Conservation (phyloP, 30 jellyfish, hydroid and myxozoan genomes). For the Hydractinia echinata region DNA sequence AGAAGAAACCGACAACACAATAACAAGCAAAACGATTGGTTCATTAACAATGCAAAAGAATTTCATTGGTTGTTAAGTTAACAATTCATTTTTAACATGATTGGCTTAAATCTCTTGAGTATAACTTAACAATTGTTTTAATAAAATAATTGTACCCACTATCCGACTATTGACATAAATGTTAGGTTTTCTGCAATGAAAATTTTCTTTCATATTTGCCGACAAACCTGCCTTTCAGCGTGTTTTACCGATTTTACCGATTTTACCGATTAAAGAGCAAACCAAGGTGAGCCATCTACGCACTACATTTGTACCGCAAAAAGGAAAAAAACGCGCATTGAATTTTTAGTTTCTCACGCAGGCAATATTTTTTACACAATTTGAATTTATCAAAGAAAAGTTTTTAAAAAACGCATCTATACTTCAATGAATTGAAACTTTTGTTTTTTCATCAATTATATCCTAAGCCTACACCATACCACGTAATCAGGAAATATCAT, state of each 20-base stretch:
- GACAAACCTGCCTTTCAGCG: slow-evolving; percentile 26
- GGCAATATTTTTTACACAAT: no score
- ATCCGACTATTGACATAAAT: slow-evolving; percentile 41
- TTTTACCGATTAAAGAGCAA: neutral
- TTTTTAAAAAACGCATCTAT: no score
- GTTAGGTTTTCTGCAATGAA: slow-evolving; percentile 1
- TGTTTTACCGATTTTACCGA: slow-evolving; percentile 37
- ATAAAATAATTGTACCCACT: slow-evolving; percentile 20
- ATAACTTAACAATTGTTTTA: slow-evolving; percentile 1
- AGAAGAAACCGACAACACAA: slow-evolving; percentile 86
- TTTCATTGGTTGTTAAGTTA: slow-evolving; percentile 57
- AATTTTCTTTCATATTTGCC: slow-evolving; percentile 36
- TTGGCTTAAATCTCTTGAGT: slow-evolving; percentile 30
- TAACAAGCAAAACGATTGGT: slow-evolving; percentile 61
- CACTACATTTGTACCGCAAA: no score
- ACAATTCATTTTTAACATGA: slow-evolving; percentile 16
- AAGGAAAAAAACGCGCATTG: no score
- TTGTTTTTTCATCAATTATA: neutral
- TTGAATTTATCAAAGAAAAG: no score
- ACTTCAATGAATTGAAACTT: neutral
- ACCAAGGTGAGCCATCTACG: no score
- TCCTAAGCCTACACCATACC: neutral
- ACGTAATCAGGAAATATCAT: slow-evolving; percentile 11
- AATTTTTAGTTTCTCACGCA: no score
- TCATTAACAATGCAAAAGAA: slow-evolving; percentile 23